Conservation (phyloP, 2,888 invertebrate species). For the Hirtodrosophila duncani region DNA sequence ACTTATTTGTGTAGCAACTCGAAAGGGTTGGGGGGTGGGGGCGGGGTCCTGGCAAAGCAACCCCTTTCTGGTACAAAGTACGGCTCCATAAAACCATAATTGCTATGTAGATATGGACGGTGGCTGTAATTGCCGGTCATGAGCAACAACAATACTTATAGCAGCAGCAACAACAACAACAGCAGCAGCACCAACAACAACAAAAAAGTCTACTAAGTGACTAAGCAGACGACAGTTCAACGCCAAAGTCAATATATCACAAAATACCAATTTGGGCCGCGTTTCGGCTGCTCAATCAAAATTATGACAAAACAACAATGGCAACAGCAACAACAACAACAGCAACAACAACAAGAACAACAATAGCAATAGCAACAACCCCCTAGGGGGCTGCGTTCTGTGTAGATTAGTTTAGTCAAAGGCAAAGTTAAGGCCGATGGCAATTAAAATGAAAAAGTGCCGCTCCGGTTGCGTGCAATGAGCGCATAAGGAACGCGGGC, state of each 20-base stretch:
- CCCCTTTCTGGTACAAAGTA: too few relatives aligned
- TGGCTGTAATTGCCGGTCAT: constrained; percentile 42
- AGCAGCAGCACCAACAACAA: too few relatives aligned
- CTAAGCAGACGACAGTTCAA: constrained; percentile 64
- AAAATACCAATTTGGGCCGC: constrained; percentile 66
- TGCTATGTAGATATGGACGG: constrained; percentile 54
- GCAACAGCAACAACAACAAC: constrained; percentile 21
- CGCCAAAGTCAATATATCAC: constrained; percentile 67
- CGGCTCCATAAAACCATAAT: constrained; percentile 58
- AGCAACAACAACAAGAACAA: constrained; percentile 9
- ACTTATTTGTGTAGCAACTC: background rate
- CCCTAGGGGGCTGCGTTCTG: constrained; percentile 61
- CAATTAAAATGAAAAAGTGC: constrained; percentile 68
- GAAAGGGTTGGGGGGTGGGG: background rate
- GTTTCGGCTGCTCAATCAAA: constrained; percentile 73
- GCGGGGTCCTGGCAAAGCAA: constrained; percentile 40
- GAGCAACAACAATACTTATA: background rate
- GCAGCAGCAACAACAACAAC: background rate
- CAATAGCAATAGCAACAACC: constrained; percentile 14
- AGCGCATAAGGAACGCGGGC: constrained; percentile 47
- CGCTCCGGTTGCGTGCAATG: constrained; percentile 48
- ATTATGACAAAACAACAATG: constrained; percentile 72
- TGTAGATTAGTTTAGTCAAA: constrained; percentile 63
- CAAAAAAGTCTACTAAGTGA: constrained; percentile 41
- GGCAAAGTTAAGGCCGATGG: constrained; percentile 35